Base-by-base conservation (phyloP, 1,140 invertebrate genomes). In the Venturia canescens region DNA sequence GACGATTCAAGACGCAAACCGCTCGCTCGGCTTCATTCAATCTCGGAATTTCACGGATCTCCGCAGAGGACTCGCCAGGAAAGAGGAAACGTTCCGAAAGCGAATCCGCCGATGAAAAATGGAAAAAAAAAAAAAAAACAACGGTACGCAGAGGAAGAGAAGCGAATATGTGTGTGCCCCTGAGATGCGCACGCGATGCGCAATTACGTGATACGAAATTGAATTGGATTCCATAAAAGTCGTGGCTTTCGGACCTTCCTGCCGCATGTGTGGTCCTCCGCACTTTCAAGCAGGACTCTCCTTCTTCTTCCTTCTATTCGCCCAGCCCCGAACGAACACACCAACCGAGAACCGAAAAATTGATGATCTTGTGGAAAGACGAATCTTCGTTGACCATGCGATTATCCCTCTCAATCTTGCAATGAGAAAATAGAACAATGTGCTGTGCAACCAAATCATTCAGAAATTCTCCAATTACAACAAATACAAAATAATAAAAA, bases 161-260 rank as follows among this genome's bases (percentile, higher is more conserved):
- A 31, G 76, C 71, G 78, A 77, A 76, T 48, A 63, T 70, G 18
- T 50, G 53, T 31, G 38, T 48, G 80, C 80, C 70, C 78, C 78
- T 77, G 83, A 53, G 77, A 83, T 80, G 48, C 80, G 31, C 81
- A 81, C 71, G 79, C 74, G 78, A 80, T 66, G 72, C 78, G 69
- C 83, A 84, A 85, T 86, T 85, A 84, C 78, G 66, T 21, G 38
- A 75, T 34, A 50, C 78, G 74, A 70, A 63, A 67, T 82, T 74
- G 79, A 79, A 83, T 85, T 82, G 74, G 83, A 82, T 86, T 85
- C 85, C 81, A 82, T 80, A 84, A 85, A 84, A 77, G 80, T 76
- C 70, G 79, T 77, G 75, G 48, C 83, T 84, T 83, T 74, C n/a
- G 53, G 60, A 74, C 80, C 83, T 85, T 79, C 83, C 66, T 70